phyloP scores from a whole-genome alignment of 2,113 vertebrate genomes.

The Heptranchias perlo region DNA sequence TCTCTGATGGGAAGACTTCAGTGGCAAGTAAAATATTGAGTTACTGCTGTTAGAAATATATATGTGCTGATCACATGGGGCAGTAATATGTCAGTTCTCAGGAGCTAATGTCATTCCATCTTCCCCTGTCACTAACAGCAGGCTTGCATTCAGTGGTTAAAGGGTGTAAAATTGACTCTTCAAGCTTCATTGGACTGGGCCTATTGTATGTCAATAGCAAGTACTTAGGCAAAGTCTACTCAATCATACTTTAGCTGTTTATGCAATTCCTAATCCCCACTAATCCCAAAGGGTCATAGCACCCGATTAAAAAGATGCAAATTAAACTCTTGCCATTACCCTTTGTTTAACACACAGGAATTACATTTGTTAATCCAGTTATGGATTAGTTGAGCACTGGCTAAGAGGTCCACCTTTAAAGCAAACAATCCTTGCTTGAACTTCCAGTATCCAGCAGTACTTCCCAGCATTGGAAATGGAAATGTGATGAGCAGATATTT shows the following conservation, averaged over 20 bases:
- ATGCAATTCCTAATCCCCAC: not conserved
- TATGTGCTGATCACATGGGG: not conserved
- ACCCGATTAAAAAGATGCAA: not conserved
- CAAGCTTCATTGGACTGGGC: not conserved
- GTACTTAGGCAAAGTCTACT: not conserved
- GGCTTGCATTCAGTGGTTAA: not conserved
- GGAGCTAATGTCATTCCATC: not conserved
- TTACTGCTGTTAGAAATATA: not conserved
- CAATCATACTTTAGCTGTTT: constrained; percentile 3
- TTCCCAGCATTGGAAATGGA: not conserved
- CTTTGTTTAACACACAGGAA: not conserved
- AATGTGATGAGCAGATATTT: not conserved
- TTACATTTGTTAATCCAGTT: not conserved
- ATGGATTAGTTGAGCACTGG: not conserved
- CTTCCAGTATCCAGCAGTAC: not conserved
- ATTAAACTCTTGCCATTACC: not conserved
- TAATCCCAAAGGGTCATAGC: not conserved
- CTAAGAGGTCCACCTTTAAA: not conserved
- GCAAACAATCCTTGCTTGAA: not conserved
- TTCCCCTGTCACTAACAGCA: not conserved
- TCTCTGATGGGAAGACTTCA: not conserved
- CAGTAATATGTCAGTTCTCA: not conserved
- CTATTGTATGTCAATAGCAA: not conserved
- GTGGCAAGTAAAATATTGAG: not conserved
- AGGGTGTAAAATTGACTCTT: not conserved